phyloP scores from a whole-genome alignment of 1,140 invertebrate genomes.

The Ooceraea biroi region DNA sequence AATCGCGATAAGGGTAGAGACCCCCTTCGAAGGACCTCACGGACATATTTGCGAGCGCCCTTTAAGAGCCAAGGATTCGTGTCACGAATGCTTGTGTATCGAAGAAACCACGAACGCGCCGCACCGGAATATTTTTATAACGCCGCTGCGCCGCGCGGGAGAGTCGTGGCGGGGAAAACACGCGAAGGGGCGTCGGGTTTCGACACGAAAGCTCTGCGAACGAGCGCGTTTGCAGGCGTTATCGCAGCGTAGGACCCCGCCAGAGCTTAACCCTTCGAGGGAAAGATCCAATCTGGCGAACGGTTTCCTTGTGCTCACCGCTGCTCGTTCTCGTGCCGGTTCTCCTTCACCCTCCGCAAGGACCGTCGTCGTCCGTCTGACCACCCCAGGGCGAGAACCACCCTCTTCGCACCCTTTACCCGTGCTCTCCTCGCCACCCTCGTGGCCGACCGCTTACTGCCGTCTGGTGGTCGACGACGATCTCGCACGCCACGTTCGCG shows the following conservation, averaged over 20 bases:
- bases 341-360: conserved; percentile 30
- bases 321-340: conserved; percentile 53
- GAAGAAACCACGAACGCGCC: conserved; percentile 39
- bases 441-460: conserved; percentile 59
- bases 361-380: conserved; percentile 40
- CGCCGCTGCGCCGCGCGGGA: not conserved
- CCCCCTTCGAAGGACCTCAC: not conserved
- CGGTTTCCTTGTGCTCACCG: conserved; percentile 52
- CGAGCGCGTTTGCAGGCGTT: conserved; percentile 78
- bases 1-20: conserved; percentile 19
- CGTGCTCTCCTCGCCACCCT: not conserved
- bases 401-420: not conserved
- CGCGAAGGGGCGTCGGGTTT: conserved; percentile 61
- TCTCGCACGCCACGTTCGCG: conserved; percentile 48
- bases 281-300: conserved; percentile 50
- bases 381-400: not conserved
- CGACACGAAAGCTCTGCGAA: conserved; percentile 78
- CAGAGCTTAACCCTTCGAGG: conserved; percentile 41
- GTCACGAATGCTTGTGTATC: conserved; percentile 48
- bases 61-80: conserved; percentile 51
- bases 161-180: conserved; percentile 8
- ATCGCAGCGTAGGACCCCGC: conserved; percentile 74
- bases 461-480: conserved; percentile 54
- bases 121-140: conserved; percentile 54
- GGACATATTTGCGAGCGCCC: conserved; percentile 41